These are phyloP conservation scores for Porites divaricata DNA, from an alignment of 92 coral and sea anemone species.

Conservation along the genomic window DNA sequence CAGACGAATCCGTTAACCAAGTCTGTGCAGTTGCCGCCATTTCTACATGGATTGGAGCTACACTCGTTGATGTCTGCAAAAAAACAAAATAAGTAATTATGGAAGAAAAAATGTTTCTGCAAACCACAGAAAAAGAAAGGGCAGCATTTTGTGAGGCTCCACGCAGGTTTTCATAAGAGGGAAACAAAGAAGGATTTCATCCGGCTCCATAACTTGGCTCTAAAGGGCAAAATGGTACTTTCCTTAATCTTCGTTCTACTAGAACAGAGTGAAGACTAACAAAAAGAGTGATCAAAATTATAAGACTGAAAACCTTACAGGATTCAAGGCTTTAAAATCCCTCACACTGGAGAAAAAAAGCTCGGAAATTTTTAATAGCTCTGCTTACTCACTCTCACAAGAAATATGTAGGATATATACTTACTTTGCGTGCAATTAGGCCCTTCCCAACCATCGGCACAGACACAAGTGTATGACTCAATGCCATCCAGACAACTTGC, in stretches of 20 bases:
- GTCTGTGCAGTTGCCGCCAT: conserved; percentile 88
- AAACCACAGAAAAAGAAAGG: too few relatives aligned
- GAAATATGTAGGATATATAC: background rate
- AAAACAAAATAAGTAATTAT: background rate
- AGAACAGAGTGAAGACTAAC: too few relatives aligned
- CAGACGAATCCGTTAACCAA: conserved; percentile 77
- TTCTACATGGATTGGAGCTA: conserved; percentile 66
- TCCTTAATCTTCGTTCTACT: too few relatives aligned
- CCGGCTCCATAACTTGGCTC: too few relatives aligned
- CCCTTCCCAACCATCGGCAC: conserved; percentile 93
- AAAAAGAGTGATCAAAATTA: too few relatives aligned
- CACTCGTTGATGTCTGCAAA: conserved; percentile 84
- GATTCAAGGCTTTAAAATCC: too few relatives aligned
- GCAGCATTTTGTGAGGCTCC: background rate
- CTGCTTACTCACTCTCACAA: background rate
- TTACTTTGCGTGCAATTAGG: conserved; percentile 72
- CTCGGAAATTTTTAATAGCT: background rate
- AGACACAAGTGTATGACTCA: conserved; percentile 78
- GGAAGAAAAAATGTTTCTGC: background rate
- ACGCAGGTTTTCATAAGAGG: background rate
- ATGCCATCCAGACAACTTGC: conserved; percentile 86
- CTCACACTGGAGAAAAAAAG: too few relatives aligned
- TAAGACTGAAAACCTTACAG: too few relatives aligned
- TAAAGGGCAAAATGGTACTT: too few relatives aligned
- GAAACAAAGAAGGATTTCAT: too few relatives aligned